These are phyloP conservation scores for Tichodroma muraria DNA, from an alignment of 2,113 vertebrate species.

Conservation along the genomic window DNA sequence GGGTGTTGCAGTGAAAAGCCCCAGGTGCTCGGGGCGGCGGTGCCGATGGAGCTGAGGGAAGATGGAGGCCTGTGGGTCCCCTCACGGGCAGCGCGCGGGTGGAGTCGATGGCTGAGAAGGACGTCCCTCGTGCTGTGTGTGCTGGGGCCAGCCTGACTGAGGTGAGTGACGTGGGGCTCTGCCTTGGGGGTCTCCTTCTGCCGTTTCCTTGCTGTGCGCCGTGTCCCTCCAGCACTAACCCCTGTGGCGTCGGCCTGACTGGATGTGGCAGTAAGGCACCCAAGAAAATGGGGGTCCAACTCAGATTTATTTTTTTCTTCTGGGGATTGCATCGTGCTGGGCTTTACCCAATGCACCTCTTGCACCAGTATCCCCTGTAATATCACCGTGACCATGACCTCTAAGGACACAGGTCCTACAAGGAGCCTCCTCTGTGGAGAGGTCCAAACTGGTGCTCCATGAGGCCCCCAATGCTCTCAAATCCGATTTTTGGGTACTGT, in stretches of 20 bases:
- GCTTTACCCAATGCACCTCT: neutral
- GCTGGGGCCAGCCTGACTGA: neutral
- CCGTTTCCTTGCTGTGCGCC: neutral
- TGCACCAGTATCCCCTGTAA: too few relatives aligned
- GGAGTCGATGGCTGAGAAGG: neutral
- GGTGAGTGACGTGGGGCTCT: neutral
- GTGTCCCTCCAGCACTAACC: accelerated
- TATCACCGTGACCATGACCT: accelerated
- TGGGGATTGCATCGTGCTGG: neutral
- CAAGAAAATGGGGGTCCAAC: neutral
- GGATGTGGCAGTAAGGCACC: neutral
- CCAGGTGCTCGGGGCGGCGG: neutral
- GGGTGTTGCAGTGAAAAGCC: too few relatives aligned
- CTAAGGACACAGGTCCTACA: accelerated
- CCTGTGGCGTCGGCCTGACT: neutral
- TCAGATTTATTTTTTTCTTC: neutral
- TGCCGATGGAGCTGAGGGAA: neutral
- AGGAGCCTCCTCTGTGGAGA: neutral
- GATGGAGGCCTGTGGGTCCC: neutral
- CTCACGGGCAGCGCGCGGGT: neutral
- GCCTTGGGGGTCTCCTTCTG: neutral
- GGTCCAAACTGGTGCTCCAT: neutral
- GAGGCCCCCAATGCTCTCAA: neutral
- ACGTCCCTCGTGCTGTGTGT: accelerated
- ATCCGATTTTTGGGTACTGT: neutral